Evolutionary conservation across 2,888 invertebrate genomes (phyloP).

Genomic region (Eristalis arbustorum): DNA sequence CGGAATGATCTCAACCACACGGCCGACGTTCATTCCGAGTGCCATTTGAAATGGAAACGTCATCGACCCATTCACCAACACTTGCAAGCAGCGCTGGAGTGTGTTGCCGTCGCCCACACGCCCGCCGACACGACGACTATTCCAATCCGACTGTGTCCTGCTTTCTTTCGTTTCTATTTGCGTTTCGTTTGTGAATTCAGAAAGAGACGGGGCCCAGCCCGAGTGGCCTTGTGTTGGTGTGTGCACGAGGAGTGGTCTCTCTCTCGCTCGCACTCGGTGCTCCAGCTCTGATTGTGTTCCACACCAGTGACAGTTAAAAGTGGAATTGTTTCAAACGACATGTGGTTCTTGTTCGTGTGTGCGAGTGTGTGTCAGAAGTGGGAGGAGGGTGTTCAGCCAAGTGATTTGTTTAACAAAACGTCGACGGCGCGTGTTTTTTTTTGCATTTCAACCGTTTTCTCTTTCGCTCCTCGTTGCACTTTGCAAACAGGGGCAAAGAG

Average conservation of each 20-base stretch:
- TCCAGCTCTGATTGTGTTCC: not conserved
- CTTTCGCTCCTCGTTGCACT: conserved; percentile 18
- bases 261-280: not conserved
- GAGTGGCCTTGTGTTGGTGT: not conserved
- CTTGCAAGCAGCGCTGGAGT: too few relatives aligned
- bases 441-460: conserved; percentile 38
- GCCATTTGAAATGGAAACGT: conserved; percentile 25
- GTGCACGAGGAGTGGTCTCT: conserved; percentile 53
- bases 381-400: conserved; percentile 37
- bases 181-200: conserved; percentile 60
- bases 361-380: conserved; percentile 37
- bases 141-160: conserved; percentile 30
- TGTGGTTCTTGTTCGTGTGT: not conserved
- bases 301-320: conserved; percentile 54
- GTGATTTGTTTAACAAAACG: conserved; percentile 67
- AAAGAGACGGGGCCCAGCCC: conserved; percentile 35
- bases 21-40: conserved; percentile 3
- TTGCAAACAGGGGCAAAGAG: too few relatives aligned
- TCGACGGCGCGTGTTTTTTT: conserved; percentile 19
- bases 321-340: conserved; percentile 23
- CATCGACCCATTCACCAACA: conserved; percentile 4
- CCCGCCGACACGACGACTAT: not conserved
- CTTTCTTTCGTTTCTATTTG: conserved; percentile 46
- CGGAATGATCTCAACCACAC: not conserved
- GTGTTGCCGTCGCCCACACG: not conserved